Evolutionary conservation across 2,113 vertebrate genomes (phyloP).

Genomic region (Trogon melanurus): DNA sequence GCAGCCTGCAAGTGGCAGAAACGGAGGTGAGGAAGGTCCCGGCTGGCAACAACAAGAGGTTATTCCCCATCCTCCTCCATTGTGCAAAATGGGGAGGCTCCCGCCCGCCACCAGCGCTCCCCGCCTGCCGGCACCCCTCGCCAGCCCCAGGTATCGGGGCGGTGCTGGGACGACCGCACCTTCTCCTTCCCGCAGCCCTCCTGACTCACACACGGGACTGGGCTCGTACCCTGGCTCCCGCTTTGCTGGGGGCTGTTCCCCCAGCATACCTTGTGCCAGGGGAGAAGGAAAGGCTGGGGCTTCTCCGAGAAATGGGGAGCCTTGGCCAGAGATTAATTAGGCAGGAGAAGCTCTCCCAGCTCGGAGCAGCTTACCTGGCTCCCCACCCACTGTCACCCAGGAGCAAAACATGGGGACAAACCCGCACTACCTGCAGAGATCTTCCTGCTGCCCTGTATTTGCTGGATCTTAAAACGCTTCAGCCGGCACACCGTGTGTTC

Average conservation of each 20-base stretch:
- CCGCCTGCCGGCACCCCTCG: not conserved
- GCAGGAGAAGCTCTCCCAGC: not conserved
- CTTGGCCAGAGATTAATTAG: not conserved
- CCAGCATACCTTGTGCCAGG: not conserved
- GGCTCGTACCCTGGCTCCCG: not conserved
- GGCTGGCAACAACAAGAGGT: not conserved
- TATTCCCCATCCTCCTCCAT: constrained; percentile 15
- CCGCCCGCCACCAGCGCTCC: not conserved
- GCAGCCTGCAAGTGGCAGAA: not conserved
- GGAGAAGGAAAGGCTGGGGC: not conserved
- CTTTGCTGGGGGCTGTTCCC: not conserved
- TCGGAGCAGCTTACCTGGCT: not conserved
- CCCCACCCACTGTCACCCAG: rapidly evolving
- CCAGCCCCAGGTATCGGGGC: constrained; percentile 47
- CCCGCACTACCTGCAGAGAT: not conserved
- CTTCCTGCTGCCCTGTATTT: not conserved
- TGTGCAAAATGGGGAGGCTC: constrained; percentile 45
- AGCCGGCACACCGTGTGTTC: rapidly evolving
- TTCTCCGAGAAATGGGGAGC: not conserved
- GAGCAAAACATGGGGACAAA: not conserved
- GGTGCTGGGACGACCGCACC: not conserved
- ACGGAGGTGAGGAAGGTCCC: not conserved
- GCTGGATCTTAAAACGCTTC: not conserved
- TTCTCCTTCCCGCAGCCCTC: not conserved
- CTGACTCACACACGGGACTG: not conserved